Conservation (phyloP, 1,140 invertebrate species). For the Apolygus lucorum region DNA sequence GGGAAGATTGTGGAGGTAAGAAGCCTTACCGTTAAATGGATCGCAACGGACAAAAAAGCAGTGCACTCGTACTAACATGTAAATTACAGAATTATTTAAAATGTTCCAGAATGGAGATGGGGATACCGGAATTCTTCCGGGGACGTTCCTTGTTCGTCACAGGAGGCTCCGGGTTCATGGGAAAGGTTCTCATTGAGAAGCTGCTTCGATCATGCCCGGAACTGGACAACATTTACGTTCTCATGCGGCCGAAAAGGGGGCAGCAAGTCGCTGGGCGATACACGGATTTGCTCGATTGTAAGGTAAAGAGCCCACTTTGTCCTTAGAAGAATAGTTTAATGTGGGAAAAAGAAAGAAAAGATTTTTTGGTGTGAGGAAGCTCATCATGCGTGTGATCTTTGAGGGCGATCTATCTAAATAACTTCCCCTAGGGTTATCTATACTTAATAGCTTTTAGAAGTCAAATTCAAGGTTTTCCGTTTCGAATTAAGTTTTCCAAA, state of each 20-base stretch:
- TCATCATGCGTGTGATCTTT: background rate
- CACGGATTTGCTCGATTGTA: background rate
- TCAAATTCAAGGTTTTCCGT: background rate
- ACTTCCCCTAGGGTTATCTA: background rate
- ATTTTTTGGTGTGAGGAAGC: background rate
- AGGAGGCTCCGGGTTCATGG: constrained; percentile 71
- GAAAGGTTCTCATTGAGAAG: constrained; percentile 65
- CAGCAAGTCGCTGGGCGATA: background rate
- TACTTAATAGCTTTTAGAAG: background rate
- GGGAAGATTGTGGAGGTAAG: too few relatives aligned
- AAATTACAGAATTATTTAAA: too few relatives aligned
- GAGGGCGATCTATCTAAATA: background rate
- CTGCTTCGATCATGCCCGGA: constrained; percentile 47
- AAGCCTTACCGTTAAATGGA: too few relatives aligned
- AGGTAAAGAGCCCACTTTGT: background rate
- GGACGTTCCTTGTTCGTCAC: constrained; percentile 62
- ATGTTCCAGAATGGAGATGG: constrained; percentile 23
- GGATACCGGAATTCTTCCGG: constrained; percentile 46
- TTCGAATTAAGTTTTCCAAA: background rate
- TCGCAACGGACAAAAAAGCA: too few relatives aligned
- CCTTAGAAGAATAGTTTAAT: background rate
- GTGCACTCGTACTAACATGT: too few relatives aligned
- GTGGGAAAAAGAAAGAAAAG: background rate
- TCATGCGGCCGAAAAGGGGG: constrained; percentile 45
- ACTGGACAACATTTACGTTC: constrained; percentile 44